Percentiles rank a stretch among this genome's conserved stretches.
phyloP scores from a whole-genome alignment of 2,113 vertebrate genomes.

The Anser cygnoides region DNA sequence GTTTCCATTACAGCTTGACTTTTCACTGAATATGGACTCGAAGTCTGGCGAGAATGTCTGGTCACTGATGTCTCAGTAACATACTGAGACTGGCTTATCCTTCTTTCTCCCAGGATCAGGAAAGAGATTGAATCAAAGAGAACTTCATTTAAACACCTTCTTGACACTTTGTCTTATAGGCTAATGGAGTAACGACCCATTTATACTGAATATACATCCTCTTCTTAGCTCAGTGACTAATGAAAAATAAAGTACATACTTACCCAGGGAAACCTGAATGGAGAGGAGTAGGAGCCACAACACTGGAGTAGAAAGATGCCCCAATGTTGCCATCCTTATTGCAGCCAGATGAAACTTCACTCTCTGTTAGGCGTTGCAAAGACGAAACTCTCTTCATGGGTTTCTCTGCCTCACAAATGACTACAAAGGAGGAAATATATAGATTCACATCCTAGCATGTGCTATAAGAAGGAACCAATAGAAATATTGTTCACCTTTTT shows the following conservation, averaged over 20 bases:
- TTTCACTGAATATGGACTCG: not conserved
- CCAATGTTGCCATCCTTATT: not conserved
- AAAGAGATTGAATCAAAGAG: not conserved
- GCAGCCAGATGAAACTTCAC: not conserved
- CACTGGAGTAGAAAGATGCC: not conserved
- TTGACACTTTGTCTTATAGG: not conserved
- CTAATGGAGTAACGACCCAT: not conserved
- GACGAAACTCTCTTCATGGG: not conserved
- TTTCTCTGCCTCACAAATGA: not conserved
- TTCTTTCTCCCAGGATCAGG: not conserved
- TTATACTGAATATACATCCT: not conserved
- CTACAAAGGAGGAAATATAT: slow-evolving; percentile 47
- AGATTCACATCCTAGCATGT: not conserved
- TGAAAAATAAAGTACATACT: not conserved
- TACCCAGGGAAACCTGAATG: slow-evolving; percentile 1
- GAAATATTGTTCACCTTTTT: slow-evolving; percentile 61
- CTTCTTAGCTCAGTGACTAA: not conserved
- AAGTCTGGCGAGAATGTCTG: not conserved
- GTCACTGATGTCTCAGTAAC: not conserved
- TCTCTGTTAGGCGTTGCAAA: not conserved
- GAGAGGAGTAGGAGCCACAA: not conserved
- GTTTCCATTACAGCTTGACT: not conserved
- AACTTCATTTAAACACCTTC: not conserved
- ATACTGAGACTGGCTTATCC: not conserved
- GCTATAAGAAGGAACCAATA: slow-evolving; percentile 35